These are phyloP conservation scores for Thripadectes ignobilis DNA, from an alignment of 2,797 vertebrate species.

Conservation along the genomic window DNA sequence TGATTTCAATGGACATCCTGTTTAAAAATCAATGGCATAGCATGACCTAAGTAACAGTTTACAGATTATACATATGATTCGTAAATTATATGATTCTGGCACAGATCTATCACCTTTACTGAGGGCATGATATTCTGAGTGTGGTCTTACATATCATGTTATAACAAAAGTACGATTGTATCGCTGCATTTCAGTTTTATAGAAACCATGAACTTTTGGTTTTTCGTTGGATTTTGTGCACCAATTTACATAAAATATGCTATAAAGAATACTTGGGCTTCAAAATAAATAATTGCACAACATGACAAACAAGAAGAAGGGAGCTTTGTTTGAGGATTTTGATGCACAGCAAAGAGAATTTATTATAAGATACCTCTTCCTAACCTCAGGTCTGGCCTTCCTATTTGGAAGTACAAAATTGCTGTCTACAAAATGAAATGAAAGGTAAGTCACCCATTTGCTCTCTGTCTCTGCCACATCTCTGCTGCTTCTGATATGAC, in stretches of 20 bases:
- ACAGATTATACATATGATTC: conserved; percentile 17
- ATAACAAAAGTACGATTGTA: neutral
- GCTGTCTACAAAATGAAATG: neutral
- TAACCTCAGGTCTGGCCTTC: neutral
- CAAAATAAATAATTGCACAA: neutral
- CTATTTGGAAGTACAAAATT: neutral
- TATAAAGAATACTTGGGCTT: neutral
- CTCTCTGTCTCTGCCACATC: neutral
- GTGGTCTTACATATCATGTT: neutral
- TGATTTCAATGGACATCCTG: conserved; percentile 47
- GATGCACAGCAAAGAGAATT: neutral
- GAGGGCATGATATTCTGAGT: neutral
- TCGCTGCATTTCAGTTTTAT: neutral
- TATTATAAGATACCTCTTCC: neutral
- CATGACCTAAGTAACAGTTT: conserved; percentile 37
- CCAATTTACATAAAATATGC: neutral
- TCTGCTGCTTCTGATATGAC: neutral
- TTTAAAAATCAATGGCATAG: conserved; percentile 58
- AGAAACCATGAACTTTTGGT: neutral
- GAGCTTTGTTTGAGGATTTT: neutral
- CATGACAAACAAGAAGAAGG: neutral
- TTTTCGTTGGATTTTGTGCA: neutral
- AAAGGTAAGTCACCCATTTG: neutral
- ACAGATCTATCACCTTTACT: neutral
- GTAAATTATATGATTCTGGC: conserved; percentile 10